phyloP scores from a whole-genome alignment of 2,113 vertebrate genomes.

The Picathartes gymnocephalus region DNA sequence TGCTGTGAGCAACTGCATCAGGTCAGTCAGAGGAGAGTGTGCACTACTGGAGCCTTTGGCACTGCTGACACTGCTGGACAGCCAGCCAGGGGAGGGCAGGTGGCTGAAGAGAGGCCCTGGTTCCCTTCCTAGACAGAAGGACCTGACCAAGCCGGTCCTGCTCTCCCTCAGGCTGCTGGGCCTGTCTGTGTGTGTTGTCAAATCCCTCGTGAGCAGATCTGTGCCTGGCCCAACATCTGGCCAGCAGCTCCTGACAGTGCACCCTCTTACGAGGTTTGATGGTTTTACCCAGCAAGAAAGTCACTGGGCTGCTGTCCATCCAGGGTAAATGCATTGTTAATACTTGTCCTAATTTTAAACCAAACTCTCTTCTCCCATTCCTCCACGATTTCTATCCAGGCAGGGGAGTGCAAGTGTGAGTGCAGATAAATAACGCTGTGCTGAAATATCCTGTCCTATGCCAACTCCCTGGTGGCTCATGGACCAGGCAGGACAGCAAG shows the following conservation, averaged over 20 bases:
- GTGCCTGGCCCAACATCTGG: not conserved
- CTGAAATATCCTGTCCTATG: not conserved
- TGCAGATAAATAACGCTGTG: not conserved
- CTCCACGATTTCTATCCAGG: not conserved
- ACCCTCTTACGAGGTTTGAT: rapidly evolving
- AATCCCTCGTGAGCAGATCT: not conserved
- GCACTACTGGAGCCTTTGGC: not conserved
- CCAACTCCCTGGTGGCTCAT: not conserved
- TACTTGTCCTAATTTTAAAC: not conserved
- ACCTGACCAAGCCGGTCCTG: not conserved
- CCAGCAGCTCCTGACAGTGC: not conserved
- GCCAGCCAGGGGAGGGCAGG: not conserved
- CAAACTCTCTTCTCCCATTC: not conserved
- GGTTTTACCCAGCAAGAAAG: not conserved
- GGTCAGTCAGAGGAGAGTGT: not conserved
- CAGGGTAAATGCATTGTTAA: not conserved
- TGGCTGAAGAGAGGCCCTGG: not conserved
- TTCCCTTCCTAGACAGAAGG: not conserved
- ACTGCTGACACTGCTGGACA: not conserved
- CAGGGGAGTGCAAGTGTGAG: not conserved
- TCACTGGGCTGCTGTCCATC: not conserved
- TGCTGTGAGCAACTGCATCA: not conserved
- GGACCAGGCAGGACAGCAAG: not conserved
- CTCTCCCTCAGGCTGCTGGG: not conserved
- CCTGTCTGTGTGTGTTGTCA: rapidly evolving